A percentile compares a stretch with the other conserved stretches of the same genome.
Evolutionary conservation across 1,140 invertebrate species (phyloP).

Genomic region (Eufriesea mexicana): DNA sequence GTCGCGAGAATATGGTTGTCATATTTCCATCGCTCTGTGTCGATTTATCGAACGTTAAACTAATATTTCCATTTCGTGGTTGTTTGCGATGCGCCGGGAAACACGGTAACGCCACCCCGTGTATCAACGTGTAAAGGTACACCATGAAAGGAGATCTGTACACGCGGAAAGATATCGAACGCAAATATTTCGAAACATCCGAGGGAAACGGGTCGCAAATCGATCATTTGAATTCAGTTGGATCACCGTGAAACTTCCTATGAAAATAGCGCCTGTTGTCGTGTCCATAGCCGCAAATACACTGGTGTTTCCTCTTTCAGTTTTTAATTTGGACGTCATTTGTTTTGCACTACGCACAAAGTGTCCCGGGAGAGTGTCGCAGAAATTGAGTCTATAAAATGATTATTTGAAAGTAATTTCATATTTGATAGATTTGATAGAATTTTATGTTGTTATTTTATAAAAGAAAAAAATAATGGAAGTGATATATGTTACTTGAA

Average conservation of each 20-base stretch:
- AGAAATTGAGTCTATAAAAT: too few relatives aligned
- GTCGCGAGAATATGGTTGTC: not conserved
- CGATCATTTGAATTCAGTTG: not conserved
- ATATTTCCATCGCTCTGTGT: too few relatives aligned
- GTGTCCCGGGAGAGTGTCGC: too few relatives aligned
- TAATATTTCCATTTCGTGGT: not conserved
- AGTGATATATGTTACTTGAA: too few relatives aligned
- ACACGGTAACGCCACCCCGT: not conserved
- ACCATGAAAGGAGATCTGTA: conserved; percentile 18
- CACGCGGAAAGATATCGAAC: conserved; percentile 4
- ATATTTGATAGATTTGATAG: too few relatives aligned
- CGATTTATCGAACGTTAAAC: conserved; percentile 10
- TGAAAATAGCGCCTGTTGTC: not conserved
- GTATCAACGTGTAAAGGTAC: not conserved
- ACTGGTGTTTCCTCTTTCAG: too few relatives aligned
- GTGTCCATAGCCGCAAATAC: not conserved
- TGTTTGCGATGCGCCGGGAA: conserved; percentile 9
- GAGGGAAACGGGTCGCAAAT: not conserved
- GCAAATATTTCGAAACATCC: conserved; percentile 4
- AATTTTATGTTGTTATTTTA: too few relatives aligned
- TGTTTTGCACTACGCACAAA: too few relatives aligned
- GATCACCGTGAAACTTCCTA: not conserved
- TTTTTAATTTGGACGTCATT: too few relatives aligned
- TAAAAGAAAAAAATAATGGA: too few relatives aligned
- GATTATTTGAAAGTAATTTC: too few relatives aligned